These are phyloP conservation scores for Aix galericulata DNA, from an alignment of 2,113 vertebrate genomes.

Conservation along the genomic window DNA sequence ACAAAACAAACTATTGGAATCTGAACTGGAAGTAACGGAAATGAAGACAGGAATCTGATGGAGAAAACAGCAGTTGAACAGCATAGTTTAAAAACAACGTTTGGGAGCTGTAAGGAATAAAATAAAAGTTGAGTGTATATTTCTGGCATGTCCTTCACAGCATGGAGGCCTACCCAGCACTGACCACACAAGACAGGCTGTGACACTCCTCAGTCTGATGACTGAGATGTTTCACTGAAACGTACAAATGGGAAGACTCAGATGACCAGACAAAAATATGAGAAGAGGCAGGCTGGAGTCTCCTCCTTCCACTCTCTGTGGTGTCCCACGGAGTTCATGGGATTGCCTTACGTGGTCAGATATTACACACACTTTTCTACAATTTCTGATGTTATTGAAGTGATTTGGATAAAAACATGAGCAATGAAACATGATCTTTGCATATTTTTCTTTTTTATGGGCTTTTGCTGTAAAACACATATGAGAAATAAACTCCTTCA, in stretches of 20 bases:
- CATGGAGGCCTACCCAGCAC: not conserved
- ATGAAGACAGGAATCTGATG: not conserved
- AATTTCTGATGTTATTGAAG: not conserved
- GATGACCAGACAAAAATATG: not conserved
- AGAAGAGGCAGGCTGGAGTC: not conserved
- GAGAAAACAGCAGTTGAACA: not conserved
- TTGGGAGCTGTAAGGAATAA: not conserved
- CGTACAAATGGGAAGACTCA: not conserved
- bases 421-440: not conserved
- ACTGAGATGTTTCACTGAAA: not conserved
- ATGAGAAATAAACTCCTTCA: not conserved
- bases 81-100: not conserved
- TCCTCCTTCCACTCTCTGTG: not conserved
- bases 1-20: not conserved
- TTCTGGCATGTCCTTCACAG: not conserved
- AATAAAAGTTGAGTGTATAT: not conserved
- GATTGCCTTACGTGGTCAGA: not conserved
- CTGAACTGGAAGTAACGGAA: not conserved
- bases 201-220: too few species aligned
- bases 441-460: not conserved
- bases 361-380: not conserved
- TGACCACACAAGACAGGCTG: rapidly evolving
- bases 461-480: not conserved
- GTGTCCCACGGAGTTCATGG: too few species aligned
- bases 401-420: not conserved